Evolutionary conservation across 2,113 vertebrate species (phyloP).

Genomic region (Pyrgilauda ruficollis): DNA sequence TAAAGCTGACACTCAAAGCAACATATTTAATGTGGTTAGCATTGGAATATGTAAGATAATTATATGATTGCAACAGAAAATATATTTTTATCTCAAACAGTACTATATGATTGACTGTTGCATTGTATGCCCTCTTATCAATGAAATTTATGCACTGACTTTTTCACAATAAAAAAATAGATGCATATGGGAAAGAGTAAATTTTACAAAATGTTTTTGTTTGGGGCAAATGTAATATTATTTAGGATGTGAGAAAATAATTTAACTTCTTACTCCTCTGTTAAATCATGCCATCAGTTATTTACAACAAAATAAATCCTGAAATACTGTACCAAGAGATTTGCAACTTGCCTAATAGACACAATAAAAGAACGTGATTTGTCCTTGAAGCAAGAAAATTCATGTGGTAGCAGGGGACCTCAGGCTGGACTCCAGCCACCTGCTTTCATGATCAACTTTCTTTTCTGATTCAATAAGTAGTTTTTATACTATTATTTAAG

Average conservation of each 20-base stretch:
- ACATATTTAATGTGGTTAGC: neutral
- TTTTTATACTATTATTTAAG: neutral
- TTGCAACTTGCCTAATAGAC: neutral
- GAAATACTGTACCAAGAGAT: neutral
- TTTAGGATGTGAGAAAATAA: neutral
- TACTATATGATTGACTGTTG: neutral
- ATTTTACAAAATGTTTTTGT: neutral
- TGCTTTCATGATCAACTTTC: neutral
- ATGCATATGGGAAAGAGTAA: neutral
- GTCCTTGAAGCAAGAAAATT: neutral
- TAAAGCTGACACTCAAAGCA: neutral
- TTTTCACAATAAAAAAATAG: neutral
- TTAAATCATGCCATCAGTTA: neutral
- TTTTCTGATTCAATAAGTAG: neutral
- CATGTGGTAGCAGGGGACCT: neutral
- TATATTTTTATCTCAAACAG: neutral
- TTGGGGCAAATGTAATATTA: neutral
- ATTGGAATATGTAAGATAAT: neutral
- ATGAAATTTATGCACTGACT: neutral
- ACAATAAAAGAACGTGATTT: neutral
- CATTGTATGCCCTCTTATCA: neutral
- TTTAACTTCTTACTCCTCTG: neutral
- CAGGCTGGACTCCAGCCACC: neutral
- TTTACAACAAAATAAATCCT: slow-evolving; percentile 1
- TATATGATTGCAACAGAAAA: neutral